Evolutionary conservation across 2,113 vertebrate genomes (phyloP), one percentile per base, ranked within the genome.

Genomic region (Strix uralensis): DNA sequence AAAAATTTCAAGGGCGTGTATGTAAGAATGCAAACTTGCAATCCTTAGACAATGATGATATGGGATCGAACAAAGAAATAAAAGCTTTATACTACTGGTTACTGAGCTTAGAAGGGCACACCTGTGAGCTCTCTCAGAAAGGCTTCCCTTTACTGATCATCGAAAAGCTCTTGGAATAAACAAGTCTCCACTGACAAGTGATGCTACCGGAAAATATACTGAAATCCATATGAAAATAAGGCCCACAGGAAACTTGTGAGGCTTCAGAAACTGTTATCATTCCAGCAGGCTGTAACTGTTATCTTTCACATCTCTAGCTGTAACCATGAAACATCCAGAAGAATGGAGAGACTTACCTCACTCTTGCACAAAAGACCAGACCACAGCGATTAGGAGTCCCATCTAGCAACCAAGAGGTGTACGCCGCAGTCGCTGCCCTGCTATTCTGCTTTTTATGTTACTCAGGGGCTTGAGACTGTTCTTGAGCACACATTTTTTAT

Each of bases 301-400:
- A 15, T 10, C 30, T 40, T 63, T 23, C 57, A 15, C 19, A 51
- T 26, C 34, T 40, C 46, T 1, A 25, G 44, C 20, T 69, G 18
- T 11, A 61, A 30, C 4, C 30, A 81, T 26, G 57, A 51, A 59
- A 13, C 22, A 47, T 1, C 17, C 7, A 36, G 26, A 26, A 51
- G 11, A 30, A 29, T 18, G 17, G 17, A 63, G 26, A 63, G 15
- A 26, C 29, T 34, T 34, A 8, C 2, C 4, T 17, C 17, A 17
- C 11, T 38, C 44, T 16, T 32, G 22, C 32, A 66, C 36, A 54
- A n/a, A 23, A 44, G 9, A 51, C 7, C 14, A 34, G 46, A 52
- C 1, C 6, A 23, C 4, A 57, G 36, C 0, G 0, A 38, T 0
- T 4, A 38, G 12, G 29, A 81, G n/a, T 10, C 19, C 19, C 55